These are phyloP conservation scores for Drosophila melanosoma DNA, from an alignment of 2,888 invertebrate genomes.

Conservation along the genomic window DNA sequence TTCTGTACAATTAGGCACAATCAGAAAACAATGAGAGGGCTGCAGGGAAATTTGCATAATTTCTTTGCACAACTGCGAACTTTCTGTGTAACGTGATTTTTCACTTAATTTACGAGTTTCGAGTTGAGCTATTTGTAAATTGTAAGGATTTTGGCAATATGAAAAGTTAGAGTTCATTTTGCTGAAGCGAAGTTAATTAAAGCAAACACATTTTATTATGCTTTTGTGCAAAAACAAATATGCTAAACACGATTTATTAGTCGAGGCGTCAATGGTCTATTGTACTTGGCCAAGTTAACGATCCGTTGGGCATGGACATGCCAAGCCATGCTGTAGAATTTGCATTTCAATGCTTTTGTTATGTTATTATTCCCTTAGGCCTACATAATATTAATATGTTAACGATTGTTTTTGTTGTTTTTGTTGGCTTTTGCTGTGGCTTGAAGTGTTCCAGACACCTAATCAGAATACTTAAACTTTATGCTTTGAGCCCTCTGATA, in stretches of 20 bases:
- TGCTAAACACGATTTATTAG: conserved; percentile 31
- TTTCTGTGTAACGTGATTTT: conserved; percentile 7
- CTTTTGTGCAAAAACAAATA: conserved; percentile 26
- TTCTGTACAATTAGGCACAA: neutral
- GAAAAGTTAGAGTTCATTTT: conserved; percentile 6
- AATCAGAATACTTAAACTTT: conserved; percentile 38
- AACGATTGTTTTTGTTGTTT: conserved; percentile 19
- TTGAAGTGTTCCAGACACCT: conserved; percentile 30
- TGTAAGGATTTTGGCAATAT: neutral
- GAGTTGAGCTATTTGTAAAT: neutral
- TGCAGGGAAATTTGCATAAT: neutral
- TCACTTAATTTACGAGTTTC: conserved; percentile 12
- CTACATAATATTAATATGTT: conserved; percentile 26
- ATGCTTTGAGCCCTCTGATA: conserved; percentile 13
- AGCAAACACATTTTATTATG: conserved; percentile 3
- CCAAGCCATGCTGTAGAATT: conserved; percentile 29
- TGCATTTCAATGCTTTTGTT: conserved; percentile 51
- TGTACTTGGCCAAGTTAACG: conserved; percentile 4
- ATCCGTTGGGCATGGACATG: neutral
- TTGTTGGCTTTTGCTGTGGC: conserved; percentile 20
- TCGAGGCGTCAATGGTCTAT: neutral
- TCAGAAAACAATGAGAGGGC: neutral
- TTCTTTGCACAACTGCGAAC: neutral
- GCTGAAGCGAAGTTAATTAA: conserved; percentile 14
- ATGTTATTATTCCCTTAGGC: conserved; percentile 1